Evolutionary conservation across 2,888 invertebrate genomes (phyloP).

Genomic region (Zaprionus obscuricornis): DNA sequence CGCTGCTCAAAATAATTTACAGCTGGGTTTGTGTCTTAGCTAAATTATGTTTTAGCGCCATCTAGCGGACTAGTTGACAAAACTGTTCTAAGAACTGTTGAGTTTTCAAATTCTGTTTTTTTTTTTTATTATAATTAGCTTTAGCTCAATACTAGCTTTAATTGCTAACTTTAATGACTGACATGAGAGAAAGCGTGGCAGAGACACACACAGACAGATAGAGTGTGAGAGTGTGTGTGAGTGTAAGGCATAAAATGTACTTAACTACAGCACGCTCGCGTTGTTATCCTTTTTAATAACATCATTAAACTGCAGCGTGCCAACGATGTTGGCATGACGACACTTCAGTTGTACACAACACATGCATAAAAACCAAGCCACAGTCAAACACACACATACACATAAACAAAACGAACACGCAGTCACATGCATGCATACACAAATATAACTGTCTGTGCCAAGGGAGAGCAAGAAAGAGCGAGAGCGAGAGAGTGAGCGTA

Average conservation of each 20-base stretch:
- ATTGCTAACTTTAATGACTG: no score
- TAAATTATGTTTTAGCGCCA: no score
- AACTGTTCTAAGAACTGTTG: no score
- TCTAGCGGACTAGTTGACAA: no score
- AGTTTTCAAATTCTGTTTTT: no score
- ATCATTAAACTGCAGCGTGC: conserved; percentile 11
- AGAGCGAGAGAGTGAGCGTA: conserved; percentile 7
- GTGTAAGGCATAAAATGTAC: background rate
- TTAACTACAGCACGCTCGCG: background rate
- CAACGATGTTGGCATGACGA: conserved; percentile 37
- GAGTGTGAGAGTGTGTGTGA: no score
- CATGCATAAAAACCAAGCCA: conserved; percentile 14
- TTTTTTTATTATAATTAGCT: no score
- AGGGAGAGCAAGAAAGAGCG: background rate
- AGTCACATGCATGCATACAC: background rate
- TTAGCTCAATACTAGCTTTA: no score
- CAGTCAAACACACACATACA: background rate
- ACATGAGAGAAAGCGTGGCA: no score
- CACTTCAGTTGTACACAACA: conserved; percentile 23
- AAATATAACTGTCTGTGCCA: background rate
- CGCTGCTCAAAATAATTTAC: no score
- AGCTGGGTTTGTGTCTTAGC: no score
- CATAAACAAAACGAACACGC: background rate
- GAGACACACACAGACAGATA: no score
- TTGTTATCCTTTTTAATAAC: conserved; percentile 14